A percentile compares a stretch with the other conserved stretches of the same genome.
These are phyloP conservation scores for Pogoniulus pusillus DNA, from an alignment of 2,797 vertebrate genomes.

Conservation along the genomic window DNA sequence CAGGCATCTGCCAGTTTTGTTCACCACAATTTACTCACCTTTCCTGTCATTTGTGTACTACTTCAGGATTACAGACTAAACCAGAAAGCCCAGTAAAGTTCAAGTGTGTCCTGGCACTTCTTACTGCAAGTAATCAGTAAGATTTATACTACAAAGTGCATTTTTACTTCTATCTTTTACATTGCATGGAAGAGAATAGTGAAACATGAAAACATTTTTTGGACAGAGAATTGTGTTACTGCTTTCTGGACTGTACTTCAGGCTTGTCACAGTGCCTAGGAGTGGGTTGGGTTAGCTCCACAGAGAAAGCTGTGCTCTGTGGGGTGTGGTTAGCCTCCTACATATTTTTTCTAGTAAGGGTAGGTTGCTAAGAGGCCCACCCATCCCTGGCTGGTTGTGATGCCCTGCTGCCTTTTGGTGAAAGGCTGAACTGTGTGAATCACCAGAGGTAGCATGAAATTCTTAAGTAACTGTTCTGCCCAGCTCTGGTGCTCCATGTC, in stretches of 20 bases:
- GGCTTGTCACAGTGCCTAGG: background rate
- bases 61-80: background rate
- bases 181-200: background rate
- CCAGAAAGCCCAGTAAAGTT: background rate
- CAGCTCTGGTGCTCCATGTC: background rate
- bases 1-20: background rate
- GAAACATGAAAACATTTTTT: background rate
- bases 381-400: background rate
- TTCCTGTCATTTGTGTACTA: background rate
- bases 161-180: background rate
- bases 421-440: background rate
- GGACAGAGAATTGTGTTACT: background rate
- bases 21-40: background rate
- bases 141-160: background rate
- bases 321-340: background rate
- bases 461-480: background rate
- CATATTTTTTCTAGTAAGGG: background rate
- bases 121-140: background rate
- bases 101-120: background rate
- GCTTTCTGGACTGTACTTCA: background rate
- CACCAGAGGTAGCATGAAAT: background rate
- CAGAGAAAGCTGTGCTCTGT: background rate
- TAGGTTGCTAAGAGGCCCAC: background rate
- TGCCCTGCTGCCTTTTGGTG: background rate
- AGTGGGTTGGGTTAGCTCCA: background rate